Conservation (phyloP, 2,888 invertebrate genomes). For the Lamellibrachia columna region DNA sequence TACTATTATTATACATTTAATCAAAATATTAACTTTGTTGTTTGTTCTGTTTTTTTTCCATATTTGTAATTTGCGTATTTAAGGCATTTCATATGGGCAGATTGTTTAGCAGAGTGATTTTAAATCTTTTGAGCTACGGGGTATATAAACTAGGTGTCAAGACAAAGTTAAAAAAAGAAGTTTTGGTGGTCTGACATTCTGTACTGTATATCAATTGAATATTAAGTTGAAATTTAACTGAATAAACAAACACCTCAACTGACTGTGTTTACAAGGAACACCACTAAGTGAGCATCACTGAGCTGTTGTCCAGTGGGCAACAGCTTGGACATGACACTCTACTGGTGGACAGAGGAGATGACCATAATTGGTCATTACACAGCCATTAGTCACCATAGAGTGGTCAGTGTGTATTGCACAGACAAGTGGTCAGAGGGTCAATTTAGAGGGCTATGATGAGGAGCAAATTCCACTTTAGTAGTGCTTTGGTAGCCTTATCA, state of each 20-base stretch:
- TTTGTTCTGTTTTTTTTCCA: background rate
- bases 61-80: background rate
- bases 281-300: background rate
- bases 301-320: background rate
- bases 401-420: background rate
- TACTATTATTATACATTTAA: background rate
- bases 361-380: conserved; percentile 5
- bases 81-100: too few species aligned
- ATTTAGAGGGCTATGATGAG: background rate
- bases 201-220: too few species aligned
- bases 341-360: background rate
- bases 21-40: background rate
- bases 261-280: background rate
- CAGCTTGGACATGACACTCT: background rate
- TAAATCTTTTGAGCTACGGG: too few species aligned
- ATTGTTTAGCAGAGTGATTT: too few species aligned
- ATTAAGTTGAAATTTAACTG: background rate
- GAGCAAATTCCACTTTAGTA: background rate
- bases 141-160: too few species aligned
- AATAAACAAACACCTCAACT: background rate
- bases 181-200: too few species aligned
- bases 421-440: background rate
- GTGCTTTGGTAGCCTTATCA: background rate
- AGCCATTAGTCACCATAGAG: background rate
- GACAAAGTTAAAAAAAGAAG: too few species aligned